Base-by-base conservation (phyloP, 2,797 vertebrate genomes). In the Catharus ustulatus region DNA sequence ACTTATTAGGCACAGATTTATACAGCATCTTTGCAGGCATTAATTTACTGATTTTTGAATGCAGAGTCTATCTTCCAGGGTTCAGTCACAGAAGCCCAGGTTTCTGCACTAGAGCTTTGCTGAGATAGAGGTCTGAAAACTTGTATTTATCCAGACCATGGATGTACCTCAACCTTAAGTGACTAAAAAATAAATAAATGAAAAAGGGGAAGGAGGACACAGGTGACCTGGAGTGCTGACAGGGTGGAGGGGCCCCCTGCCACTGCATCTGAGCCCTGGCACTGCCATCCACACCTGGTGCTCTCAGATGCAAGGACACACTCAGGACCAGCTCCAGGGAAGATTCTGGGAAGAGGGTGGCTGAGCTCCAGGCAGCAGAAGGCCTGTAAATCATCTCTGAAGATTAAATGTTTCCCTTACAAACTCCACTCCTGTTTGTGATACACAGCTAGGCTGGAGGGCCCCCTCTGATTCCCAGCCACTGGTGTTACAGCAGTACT, bases 11-110 rank as follows among this genome's bases (percentile, higher is more conserved):
- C 61, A 73, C 40, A 79, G 45, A 85, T 58, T 76, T 79, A 74
- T 59, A 82, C 18, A 89, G 81, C 30, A 63, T 34, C 62, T 82
- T 54, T 62, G 8, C 57, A 91, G 72, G 27, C 22, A 77, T 63
- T 46, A 66, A 62, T 78, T 71, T 84, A 57, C 43, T 49, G 24
- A 73, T 84, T 89, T 83, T 80, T 51, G 73, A 90, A 78, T 36
- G 49, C 26, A 42, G 40, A 40, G 64, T 45, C 11, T 84, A 6
- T 63, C 78, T 76, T 75, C 45, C 42, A 76, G n/a, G 34, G 6
- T 49, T 93, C 76, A 78, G 22, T 49, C 34, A 54, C 21, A 74
- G 40, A 62, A 66, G 30, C 12, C 32, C 32, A 46, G 22, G 14
- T 51, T 32, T 22, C 59, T 71, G 36, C 1, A 1, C 22, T 71